Conservation (phyloP, 1,140 invertebrate genomes). For the Neomicropteryx cornuta region DNA sequence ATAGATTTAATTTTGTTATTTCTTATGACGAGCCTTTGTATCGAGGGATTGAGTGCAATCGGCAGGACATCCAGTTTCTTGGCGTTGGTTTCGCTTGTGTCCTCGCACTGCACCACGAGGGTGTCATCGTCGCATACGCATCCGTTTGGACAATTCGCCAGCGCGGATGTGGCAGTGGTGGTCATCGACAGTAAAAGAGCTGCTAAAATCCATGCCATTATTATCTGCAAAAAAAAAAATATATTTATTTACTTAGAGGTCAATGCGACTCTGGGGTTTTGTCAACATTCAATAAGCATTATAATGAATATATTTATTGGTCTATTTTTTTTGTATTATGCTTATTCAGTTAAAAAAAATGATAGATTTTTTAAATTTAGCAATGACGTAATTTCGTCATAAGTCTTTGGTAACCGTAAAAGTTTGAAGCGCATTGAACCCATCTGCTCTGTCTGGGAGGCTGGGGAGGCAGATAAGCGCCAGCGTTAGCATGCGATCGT, state of each 20-base stretch:
- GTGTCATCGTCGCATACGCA: constrained; percentile 83
- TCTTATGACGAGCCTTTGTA: constrained; percentile 69
- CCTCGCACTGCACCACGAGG: constrained; percentile 74
- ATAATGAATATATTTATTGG: no score
- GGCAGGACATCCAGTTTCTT: constrained; percentile 81
- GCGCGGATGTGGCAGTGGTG: constrained; percentile 25
- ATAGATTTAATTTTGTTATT: constrained; percentile 81
- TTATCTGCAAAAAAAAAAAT: no score
- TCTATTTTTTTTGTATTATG: no score
- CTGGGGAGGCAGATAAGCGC: no score
- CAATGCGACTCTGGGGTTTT: background rate
- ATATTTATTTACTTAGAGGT: background rate
- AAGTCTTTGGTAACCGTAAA: no score
- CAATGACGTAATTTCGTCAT: no score
- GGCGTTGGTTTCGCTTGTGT: no score
- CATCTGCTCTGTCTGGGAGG: no score
- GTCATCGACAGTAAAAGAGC: constrained; percentile 2
- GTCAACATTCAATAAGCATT: background rate
- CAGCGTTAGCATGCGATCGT: no score
- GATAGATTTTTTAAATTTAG: no score
- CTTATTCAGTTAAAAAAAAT: no score
- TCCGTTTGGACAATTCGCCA: constrained; percentile 59
- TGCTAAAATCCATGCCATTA: constrained; percentile 2
- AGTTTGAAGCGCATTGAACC: no score
- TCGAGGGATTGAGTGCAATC: constrained; percentile 81